These are phyloP conservation scores for Prionailurus viverrinus DNA, from an alignment of 2,113 vertebrate species.

Conservation along the genomic window DNA sequence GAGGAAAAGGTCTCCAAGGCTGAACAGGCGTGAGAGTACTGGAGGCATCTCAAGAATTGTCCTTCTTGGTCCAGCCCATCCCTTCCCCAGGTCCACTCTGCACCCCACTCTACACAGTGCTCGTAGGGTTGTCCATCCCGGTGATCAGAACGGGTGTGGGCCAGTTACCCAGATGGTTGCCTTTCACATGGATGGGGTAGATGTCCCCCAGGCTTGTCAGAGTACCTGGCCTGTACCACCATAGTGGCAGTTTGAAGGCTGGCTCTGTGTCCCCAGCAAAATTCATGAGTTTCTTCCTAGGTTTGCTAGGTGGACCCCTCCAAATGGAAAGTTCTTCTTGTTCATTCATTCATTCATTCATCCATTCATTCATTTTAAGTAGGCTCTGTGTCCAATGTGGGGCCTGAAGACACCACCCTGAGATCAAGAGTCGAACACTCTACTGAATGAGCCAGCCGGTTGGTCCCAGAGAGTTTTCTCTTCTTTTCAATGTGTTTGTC, in stretches of 20 bases:
- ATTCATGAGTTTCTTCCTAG: not conserved
- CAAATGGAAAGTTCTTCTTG: not conserved
- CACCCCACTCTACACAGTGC: rapidly evolving
- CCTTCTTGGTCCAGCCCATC: not conserved
- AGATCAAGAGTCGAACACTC: not conserved
- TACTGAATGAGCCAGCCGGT: not conserved
- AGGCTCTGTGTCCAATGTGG: not conserved
- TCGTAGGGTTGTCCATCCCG: not conserved
- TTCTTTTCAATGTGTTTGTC: not conserved
- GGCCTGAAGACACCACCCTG: not conserved
- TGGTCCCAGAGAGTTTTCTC: not conserved
- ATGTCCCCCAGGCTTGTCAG: not conserved
- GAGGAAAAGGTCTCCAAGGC: not conserved
- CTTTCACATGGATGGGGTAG: no score
- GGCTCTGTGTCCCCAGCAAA: no score
- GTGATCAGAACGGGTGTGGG: not conserved
- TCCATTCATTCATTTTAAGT: not conserved
- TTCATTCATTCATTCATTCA: no score
- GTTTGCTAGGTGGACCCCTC: not conserved
- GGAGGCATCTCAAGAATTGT: not conserved
- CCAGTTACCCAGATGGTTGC: not conserved
- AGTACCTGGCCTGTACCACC: no score
- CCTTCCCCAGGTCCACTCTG: not conserved
- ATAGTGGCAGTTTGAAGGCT: not conserved
- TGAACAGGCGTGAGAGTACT: no score